A percentile compares a stretch with the other conserved stretches of the same genome.
These are phyloP conservation scores for Pteronotus mesoamericanus DNA, from an alignment of 2,797 vertebrate species.

Conservation along the genomic window DNA sequence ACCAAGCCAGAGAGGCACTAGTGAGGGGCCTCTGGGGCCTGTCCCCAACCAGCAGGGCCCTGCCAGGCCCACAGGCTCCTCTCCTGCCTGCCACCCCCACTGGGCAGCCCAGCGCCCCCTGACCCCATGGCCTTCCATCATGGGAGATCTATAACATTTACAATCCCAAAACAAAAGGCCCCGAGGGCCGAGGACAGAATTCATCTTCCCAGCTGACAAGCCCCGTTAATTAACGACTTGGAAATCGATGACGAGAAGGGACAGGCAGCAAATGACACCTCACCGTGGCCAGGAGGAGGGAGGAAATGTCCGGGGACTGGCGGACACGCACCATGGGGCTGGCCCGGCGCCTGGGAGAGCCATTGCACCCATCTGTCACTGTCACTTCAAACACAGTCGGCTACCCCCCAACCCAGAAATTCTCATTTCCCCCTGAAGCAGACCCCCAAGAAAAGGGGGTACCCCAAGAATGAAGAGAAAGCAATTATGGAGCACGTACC, in stretches of 20 bases:
- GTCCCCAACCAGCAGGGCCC: not conserved
- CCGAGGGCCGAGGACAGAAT: slow-evolving; percentile 78
- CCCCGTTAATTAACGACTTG: slow-evolving; percentile 87
- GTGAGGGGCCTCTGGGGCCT: not conserved
- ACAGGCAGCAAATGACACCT: slow-evolving; percentile 87
- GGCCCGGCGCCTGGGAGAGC: slow-evolving; percentile 6
- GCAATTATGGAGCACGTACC: not conserved
- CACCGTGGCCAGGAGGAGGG: slow-evolving; percentile 72
- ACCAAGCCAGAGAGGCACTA: not conserved
- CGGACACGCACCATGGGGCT: slow-evolving; percentile 62
- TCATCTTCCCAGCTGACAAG: slow-evolving; percentile 87
- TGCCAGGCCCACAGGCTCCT: slow-evolving; percentile 37
- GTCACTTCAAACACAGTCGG: slow-evolving; percentile 47
- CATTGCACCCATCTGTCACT: slow-evolving; percentile 55
- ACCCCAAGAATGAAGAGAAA: not conserved
- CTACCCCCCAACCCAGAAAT: slow-evolving; percentile 48
- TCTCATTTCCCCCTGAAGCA: slow-evolving; percentile 59
- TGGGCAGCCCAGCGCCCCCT: slow-evolving; percentile 79
- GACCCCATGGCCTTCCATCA: slow-evolving; percentile 84
- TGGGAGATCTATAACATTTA: slow-evolving; percentile 86
- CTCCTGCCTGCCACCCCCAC: slow-evolving; percentile 58
- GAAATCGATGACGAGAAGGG: slow-evolving; percentile 86
- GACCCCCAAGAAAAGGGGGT: not conserved
- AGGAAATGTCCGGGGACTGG: slow-evolving; percentile 72
- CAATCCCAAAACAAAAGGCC: slow-evolving; percentile 85